Base-by-base conservation (phyloP, 2,888 invertebrate genomes). In the Ptilodon capucinus region DNA sequence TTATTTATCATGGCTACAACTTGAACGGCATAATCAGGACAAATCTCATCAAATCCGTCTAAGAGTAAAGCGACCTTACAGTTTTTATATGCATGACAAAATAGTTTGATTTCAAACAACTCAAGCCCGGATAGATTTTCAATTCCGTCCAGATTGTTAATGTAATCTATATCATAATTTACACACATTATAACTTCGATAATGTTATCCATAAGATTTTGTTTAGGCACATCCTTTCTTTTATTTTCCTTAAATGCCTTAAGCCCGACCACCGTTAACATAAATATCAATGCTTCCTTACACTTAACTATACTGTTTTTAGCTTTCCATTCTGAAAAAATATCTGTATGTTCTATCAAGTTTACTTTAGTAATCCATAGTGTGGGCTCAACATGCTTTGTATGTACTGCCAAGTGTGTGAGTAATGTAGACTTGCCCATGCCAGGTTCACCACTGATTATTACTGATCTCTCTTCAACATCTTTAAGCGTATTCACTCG, bases 381-480 rank as follows among this genome's bases (percentile, higher is more conserved):
- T 2, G 16, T 11, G 2, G 57, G 56, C 18, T 54, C 9, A n/a
- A 28, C 32, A 19, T 6, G 17, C 57, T 65, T 67, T 0, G 65
- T 63, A 42, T 51, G 46, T 17, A 59, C 45, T 17, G 61, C 54
- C 41, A 67, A 53, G 48, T 64, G 57, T 18, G 50, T 60, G 6
- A 67, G 32, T 19, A 67, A 43, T 11, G 55, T 57, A 39, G 67
- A 67, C 54, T 67, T 67, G 0, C 67, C 67, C 63, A 67, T 67
- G 4, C 67, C 67, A 3, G 67, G 54, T 19, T 48, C 63, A 13
- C 50, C 63, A 28, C 46, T 61, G 38, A 67, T 43, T 41, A 67
- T 50, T 0, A 67, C 53, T 4, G 56, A 39, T 40, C 51, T 57
- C 18, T 67, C 58, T 7, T 47, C 18, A 25, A 54, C 39, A 39